Conservation (phyloP, 2,888 invertebrate genomes). For the Coecobrya sp. region DNA sequence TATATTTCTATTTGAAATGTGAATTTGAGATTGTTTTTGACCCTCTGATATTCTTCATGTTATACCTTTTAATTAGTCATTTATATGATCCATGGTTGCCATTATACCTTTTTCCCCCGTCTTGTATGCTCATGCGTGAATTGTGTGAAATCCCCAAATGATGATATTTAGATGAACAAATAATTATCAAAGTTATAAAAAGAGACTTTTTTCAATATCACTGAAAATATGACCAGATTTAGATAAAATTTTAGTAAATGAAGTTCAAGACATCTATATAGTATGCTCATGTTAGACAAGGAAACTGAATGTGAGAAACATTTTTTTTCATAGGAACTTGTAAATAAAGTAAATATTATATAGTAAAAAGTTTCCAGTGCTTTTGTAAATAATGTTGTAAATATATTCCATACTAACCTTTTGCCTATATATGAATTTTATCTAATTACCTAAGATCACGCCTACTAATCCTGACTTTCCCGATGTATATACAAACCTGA, state of each 20-base stretch:
- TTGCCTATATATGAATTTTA: too few relatives aligned
- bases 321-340: too few relatives aligned
- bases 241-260: neutral
- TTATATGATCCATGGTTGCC: neutral
- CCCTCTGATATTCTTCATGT: slow-evolving; percentile 22
- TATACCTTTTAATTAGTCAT: too few relatives aligned
- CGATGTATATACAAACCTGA: neutral
- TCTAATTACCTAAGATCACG: too few relatives aligned
- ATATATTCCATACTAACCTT: too few relatives aligned
- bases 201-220: too few relatives aligned
- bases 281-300: neutral
- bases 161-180: neutral
- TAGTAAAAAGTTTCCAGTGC: too few relatives aligned
- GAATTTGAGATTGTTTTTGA: neutral
- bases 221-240: slow-evolving; percentile 41
- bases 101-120: neutral
- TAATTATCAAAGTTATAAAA: neutral
- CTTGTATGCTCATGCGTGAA: slow-evolving; percentile 25
- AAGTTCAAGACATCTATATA: neutral
- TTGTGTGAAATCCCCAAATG: slow-evolving; percentile 37
- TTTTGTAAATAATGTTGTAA: too few relatives aligned
- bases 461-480: neutral
- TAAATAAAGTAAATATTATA: too few relatives aligned
- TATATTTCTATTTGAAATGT: neutral
- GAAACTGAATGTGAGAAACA: slow-evolving; percentile 38